A percentile compares a stretch with the other conserved stretches of the same genome.
Conservation (phyloP, 2,888 invertebrate genomes). For the Cerastis rubricosa region DNA sequence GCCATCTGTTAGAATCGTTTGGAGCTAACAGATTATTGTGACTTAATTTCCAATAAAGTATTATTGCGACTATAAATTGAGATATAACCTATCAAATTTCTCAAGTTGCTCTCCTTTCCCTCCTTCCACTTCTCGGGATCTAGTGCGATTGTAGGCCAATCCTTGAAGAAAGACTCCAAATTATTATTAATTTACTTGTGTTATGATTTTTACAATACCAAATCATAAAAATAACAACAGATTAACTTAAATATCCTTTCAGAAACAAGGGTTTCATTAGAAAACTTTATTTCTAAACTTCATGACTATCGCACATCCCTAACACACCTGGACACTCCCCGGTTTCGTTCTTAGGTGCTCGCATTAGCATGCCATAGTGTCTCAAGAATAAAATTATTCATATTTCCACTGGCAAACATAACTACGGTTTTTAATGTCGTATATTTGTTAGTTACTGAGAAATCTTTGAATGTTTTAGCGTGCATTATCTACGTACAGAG, state of each 20-base stretch:
- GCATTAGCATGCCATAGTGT: constrained; percentile 70
- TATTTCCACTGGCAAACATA: constrained; percentile 66
- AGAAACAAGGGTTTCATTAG: neutral
- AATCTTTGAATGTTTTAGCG: constrained; percentile 64
- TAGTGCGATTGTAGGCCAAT: too few species aligned
- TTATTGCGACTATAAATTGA: too few species aligned
- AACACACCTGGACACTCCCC: constrained; percentile 46
- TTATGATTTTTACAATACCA: neutral
- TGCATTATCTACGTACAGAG: constrained; percentile 45
- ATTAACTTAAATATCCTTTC: neutral
- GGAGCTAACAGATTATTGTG: too few species aligned
- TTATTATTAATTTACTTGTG: too few species aligned
- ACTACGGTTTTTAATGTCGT: constrained; percentile 64
- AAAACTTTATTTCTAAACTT: neutral
- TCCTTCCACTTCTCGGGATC: too few species aligned
- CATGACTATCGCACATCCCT: neutral
- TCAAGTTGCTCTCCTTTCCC: too few species aligned
- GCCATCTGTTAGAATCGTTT: too few species aligned
- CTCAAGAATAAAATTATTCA: constrained; percentile 70
- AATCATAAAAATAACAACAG: neutral
- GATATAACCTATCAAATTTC: too few species aligned
- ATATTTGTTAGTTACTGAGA: constrained; percentile 63
- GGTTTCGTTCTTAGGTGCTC: constrained; percentile 68
- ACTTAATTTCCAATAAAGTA: too few species aligned
- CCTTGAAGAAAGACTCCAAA: too few species aligned